Evolutionary conservation across 2,113 vertebrate species (phyloP).

Genomic region (Sphyrna mokarran): DNA sequence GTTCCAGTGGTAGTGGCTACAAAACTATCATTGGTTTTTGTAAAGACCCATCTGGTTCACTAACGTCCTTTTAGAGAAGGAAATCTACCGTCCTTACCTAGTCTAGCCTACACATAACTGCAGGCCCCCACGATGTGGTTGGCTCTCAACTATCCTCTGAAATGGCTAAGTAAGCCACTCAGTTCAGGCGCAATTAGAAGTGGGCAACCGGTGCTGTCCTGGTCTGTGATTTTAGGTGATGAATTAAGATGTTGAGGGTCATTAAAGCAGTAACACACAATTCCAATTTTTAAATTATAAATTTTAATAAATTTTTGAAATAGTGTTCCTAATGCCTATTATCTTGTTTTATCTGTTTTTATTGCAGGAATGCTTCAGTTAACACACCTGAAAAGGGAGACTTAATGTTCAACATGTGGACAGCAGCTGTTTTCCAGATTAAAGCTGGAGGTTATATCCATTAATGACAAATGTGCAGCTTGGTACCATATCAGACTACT

Average conservation of each 20-base stretch:
- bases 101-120: too few species aligned
- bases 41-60: too few species aligned
- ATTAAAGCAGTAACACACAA: background rate
- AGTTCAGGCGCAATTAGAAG: too few species aligned
- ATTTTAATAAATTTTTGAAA: background rate
- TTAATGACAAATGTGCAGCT: slow-evolving; percentile 30
- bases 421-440: background rate
- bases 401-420: slow-evolving; percentile 27
- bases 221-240: background rate
- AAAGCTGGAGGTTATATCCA: background rate
- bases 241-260: background rate
- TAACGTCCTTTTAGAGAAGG: too few species aligned
- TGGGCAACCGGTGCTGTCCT: too few species aligned
- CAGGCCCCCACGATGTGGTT: too few species aligned
- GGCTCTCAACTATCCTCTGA: too few species aligned
- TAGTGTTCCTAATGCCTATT: background rate
- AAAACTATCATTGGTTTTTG: too few species aligned
- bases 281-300: background rate
- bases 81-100: too few species aligned
- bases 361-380: background rate
- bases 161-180: too few species aligned
- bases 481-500: slow-evolving; percentile 29
- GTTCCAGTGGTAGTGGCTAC: too few species aligned
- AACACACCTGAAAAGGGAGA: background rate
- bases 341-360: slow-evolving; percentile 6